Evolutionary conservation across 2,113 vertebrate genomes (phyloP), one percentile per base, ranked within the genome.

Genomic region (Solenodon paradoxus): DNA sequence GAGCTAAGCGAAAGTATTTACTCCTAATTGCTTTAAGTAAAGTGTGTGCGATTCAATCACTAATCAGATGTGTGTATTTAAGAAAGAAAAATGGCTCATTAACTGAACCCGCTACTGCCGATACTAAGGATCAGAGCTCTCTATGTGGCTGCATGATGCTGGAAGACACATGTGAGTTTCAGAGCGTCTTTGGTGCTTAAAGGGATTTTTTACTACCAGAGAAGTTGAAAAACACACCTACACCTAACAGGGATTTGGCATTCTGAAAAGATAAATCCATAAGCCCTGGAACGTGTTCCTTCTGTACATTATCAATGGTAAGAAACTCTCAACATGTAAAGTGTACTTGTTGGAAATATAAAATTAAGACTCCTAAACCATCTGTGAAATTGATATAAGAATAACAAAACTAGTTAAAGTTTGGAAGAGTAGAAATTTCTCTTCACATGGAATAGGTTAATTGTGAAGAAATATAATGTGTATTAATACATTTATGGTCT

Each of bases 11-110:
- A 81, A 69, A 30, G 79, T 97, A 96, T 97, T 97, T 98, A 74
- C 94, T 97, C 94, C 94, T 98, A 98, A 98, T 97, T 97, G 95
- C 97, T 95, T 93, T 96, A 97, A 98, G 96, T 94, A 97, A 97
- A 96, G 91, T 78, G 95, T 17, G 1, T 96, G 94, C 95, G 95
- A 98, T 97, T 96, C 98, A 97, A 97, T 97, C 92, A 96, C 96
- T 98, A 98, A 98, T 98, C 97, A 98, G 97, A 97, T 96, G 95
- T 95, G 94, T 97, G 89, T 49, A 87, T 98, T 97, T 98, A 98
- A 98, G 97, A 97, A 97, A 96, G 94, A 97, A 97, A 98, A 97
- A 97, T 96, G 94, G 64, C 96, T 98, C 97, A 97, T 98, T 90
- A 96, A 96, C 10, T 9, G 72, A 80, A 74, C 45, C 28, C 19